These are phyloP conservation scores for Apostichopus leukothele DNA, from an alignment of 53 echinoderm and acorn worm genomes.

Conservation along the genomic window DNA sequence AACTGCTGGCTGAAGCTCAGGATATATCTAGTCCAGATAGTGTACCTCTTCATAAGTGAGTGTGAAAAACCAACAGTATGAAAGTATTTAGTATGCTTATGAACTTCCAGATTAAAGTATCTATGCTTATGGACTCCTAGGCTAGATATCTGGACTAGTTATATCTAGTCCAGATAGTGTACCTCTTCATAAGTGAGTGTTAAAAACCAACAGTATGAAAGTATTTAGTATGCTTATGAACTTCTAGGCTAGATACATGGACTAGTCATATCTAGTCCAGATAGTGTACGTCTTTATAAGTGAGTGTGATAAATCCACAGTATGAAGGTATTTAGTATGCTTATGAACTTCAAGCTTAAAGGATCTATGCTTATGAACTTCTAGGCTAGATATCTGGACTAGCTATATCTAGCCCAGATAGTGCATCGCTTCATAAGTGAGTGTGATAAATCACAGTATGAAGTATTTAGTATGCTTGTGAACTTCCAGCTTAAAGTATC, in stretches of 20 bases:
- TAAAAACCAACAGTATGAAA: too few species aligned
- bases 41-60: conserved; percentile 69
- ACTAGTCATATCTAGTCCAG: conserved; percentile 64
- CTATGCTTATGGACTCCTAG: too few species aligned
- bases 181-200: conserved; percentile 65
- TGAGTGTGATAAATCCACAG: conserved; percentile 15
- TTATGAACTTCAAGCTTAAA: too few species aligned
- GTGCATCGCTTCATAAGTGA: conserved; percentile 67
- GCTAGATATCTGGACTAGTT: neutral
- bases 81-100: too few species aligned
- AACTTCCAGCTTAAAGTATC: too few species aligned
- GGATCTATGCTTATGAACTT: too few species aligned
- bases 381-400: too few species aligned
- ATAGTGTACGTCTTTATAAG: conserved; percentile 70
- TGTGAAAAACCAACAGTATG: neutral
- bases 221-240: too few species aligned
- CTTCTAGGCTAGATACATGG: too few species aligned
- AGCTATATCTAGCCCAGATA: conserved; percentile 74
- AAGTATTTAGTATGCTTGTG: too few species aligned
- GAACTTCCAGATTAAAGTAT: too few species aligned
- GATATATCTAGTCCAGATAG: conserved; percentile 87
- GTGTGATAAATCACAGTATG: neutral
- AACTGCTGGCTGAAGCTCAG: conserved; percentile 85
- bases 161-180: conserved; percentile 80
- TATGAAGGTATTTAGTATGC: too few species aligned